Conservation (phyloP, 2,888 invertebrate species). For the Beris chalybata region DNA sequence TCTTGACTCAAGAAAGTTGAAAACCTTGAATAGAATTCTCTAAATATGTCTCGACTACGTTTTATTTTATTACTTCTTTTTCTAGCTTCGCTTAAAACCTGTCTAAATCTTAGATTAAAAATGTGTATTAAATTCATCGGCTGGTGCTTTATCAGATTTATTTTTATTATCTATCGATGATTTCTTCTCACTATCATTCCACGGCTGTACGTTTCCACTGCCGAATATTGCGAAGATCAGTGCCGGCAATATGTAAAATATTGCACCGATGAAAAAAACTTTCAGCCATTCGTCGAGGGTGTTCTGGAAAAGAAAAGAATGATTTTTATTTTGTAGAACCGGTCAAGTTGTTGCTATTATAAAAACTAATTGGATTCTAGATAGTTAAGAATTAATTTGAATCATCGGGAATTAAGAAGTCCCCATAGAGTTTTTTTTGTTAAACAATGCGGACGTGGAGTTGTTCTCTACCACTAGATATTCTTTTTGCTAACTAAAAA, state of each 20-base stretch:
- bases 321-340: neutral
- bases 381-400: neutral
- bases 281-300: slow-evolving; percentile 74
- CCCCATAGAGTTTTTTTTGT: neutral
- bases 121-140: too few relatives aligned
- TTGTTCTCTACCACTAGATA: too few relatives aligned
- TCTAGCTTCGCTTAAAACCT: too few relatives aligned
- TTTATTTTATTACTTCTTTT: too few relatives aligned
- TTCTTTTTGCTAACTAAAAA: too few relatives aligned
- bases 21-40: too few relatives aligned
- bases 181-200: slow-evolving; percentile 59
- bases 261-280: slow-evolving; percentile 72
- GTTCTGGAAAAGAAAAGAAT: slow-evolving; percentile 64
- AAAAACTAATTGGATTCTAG: neutral
- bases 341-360: neutral
- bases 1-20: too few relatives aligned
- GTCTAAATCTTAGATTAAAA: too few relatives aligned
- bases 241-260: slow-evolving; percentile 67
- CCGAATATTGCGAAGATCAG: slow-evolving; percentile 67
- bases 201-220: slow-evolving; percentile 65
- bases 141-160: too few relatives aligned
- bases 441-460: too few relatives aligned
- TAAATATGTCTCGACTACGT: too few relatives aligned
- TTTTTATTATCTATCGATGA: too few relatives aligned
- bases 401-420: neutral